phyloP scores from a whole-genome alignment of 2,797 vertebrate species.

The Pangasius sanitwongsei region DNA sequence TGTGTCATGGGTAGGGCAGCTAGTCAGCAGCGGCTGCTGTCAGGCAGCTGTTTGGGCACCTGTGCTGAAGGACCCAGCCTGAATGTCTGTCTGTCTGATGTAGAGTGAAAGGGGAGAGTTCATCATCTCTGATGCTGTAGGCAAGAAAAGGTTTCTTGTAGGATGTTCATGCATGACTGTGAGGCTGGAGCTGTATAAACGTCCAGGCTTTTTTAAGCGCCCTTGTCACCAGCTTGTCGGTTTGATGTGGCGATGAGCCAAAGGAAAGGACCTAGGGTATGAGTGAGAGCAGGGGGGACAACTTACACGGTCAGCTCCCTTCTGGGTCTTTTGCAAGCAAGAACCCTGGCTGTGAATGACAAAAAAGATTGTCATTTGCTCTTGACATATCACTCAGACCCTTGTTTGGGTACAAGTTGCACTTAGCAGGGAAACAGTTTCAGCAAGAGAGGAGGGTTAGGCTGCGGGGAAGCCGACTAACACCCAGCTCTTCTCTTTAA shows the following conservation, averaged over 20 bases:
- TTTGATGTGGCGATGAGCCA: slow-evolving; percentile 70
- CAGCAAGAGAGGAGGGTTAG: slow-evolving; percentile 57
- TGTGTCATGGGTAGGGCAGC: slow-evolving; percentile 63
- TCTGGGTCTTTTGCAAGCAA: slow-evolving; percentile 64
- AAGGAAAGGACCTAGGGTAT: slow-evolving; percentile 64
- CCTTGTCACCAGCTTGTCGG: slow-evolving; percentile 68
- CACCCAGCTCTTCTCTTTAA: slow-evolving; percentile 62
- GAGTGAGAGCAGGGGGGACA: slow-evolving; percentile 46
- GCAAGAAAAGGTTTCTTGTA: slow-evolving; percentile 68
- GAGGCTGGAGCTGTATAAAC: slow-evolving; percentile 70
- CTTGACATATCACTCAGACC: slow-evolving; percentile 72
- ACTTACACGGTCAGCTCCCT: slow-evolving; percentile 55
- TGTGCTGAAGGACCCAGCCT: slow-evolving; percentile 62
- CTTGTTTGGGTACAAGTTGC: slow-evolving; percentile 66
- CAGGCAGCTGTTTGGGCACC: slow-evolving; percentile 77
- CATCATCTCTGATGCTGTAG: slow-evolving; percentile 60
- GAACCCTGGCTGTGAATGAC: slow-evolving; percentile 68
- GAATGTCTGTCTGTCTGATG: slow-evolving; percentile 60
- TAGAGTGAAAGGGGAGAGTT: slow-evolving; percentile 45
- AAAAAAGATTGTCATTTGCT: slow-evolving; percentile 75
- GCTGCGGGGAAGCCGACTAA: slow-evolving; percentile 63
- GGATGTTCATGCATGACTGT: slow-evolving; percentile 72
- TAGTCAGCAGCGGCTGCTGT: slow-evolving; percentile 59
- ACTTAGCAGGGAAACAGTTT: slow-evolving; percentile 54
- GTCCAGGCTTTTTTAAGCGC: slow-evolving; percentile 58